A percentile compares a stretch with the other conserved stretches of the same genome.
Evolutionary conservation across 2,888 invertebrate species (phyloP).

Genomic region (Plemyria rubiginata): DNA sequence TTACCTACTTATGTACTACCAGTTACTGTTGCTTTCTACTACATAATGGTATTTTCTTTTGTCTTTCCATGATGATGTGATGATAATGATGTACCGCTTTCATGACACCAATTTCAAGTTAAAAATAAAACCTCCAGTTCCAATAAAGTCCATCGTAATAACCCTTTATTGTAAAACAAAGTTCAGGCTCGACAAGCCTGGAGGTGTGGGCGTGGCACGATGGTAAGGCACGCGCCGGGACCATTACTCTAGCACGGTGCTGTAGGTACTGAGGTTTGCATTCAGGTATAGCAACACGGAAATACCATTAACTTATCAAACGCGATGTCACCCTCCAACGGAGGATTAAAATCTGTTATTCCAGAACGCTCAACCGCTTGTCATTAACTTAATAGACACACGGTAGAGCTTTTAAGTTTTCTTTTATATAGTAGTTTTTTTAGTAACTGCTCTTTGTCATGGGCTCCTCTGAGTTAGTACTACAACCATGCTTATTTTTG

Average conservation of each 20-base stretch:
- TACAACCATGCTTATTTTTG: too few species aligned
- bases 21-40: too few species aligned
- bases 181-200: slow-evolving; percentile 53
- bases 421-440: too few species aligned
- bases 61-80: too few species aligned
- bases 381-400: background rate
- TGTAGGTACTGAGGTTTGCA: slow-evolving; percentile 39
- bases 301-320: slow-evolving; percentile 36
- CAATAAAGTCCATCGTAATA: slow-evolving; percentile 32
- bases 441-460: too few species aligned
- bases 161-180: slow-evolving; percentile 58
- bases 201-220: slow-evolving; percentile 65
- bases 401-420: too few species aligned
- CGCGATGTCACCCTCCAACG: slow-evolving; percentile 23
- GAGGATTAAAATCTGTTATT: slow-evolving; percentile 19
- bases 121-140: slow-evolving; percentile 7
- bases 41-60: too few species aligned
- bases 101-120: background rate
- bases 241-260: slow-evolving; percentile 36
- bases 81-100: too few species aligned
- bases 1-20: too few species aligned
- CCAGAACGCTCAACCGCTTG: background rate
- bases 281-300: slow-evolving; percentile 32
- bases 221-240: slow-evolving; percentile 71
- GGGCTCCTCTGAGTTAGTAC: too few species aligned